A percentile compares a stretch with the other conserved stretches of the same genome.
Evolutionary conservation across 2,797 vertebrate species (phyloP).

Genomic region (Nothura maculosa): DNA sequence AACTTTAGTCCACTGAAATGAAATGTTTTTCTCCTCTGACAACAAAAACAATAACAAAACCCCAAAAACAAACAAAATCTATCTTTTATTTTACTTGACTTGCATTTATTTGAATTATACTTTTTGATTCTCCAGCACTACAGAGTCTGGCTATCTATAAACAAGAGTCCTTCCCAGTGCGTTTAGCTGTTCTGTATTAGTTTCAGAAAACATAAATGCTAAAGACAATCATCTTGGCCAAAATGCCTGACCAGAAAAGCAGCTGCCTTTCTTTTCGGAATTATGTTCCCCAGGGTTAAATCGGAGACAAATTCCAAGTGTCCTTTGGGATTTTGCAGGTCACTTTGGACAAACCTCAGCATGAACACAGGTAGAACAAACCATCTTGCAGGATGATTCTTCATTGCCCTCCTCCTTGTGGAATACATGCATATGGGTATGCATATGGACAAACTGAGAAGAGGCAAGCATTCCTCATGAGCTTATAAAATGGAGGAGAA

Average conservation of each 20-base stretch:
- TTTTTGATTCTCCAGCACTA: background rate
- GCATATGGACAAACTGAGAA: background rate
- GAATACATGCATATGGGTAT: background rate
- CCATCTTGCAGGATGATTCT: background rate
- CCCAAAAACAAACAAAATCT: too few species aligned
- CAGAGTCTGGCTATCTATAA: background rate
- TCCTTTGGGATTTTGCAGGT: background rate
- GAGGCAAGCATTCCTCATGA: slow-evolving; percentile 6
- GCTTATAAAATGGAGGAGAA: slow-evolving; percentile 51
- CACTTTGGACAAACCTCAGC: background rate
- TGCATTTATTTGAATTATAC: background rate
- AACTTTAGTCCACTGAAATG: background rate
- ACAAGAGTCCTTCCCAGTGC: background rate
- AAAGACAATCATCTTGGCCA: background rate
- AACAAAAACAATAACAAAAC: too few species aligned
- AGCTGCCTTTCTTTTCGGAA: background rate
- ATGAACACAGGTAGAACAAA: background rate
- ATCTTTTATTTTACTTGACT: background rate
- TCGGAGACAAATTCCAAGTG: background rate
- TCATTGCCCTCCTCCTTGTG: background rate
- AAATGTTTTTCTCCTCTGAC: background rate
- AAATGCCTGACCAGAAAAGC: background rate
- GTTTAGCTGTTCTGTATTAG: background rate
- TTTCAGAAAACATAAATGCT: background rate
- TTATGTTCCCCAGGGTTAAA: background rate